Percentiles rank a stretch among this genome's conserved stretches.
Conservation (phyloP, 1,140 invertebrate species). For the Brachionus sp. region DNA sequence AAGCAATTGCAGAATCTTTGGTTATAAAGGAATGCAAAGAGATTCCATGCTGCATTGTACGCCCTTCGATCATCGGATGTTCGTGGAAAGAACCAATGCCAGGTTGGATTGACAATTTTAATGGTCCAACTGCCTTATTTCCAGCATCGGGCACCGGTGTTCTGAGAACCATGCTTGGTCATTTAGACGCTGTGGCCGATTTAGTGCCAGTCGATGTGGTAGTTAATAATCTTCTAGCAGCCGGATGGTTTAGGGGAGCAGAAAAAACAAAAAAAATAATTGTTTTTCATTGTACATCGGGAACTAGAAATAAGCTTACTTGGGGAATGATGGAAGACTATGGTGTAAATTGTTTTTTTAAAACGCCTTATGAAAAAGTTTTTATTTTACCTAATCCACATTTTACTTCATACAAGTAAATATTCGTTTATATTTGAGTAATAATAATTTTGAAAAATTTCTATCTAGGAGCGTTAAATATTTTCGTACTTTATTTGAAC, state of each 20-base stretch:
- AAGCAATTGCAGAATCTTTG: constrained; percentile 72
- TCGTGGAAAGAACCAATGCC: constrained; percentile 81
- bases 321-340: constrained; percentile 46
- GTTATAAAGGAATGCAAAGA: constrained; percentile 68
- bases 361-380: constrained; percentile 54
- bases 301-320: constrained; percentile 47
- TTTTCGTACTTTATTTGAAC: constrained; percentile 50
- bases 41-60: constrained; percentile 72
- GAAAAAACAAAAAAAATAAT: constrained; percentile 58
- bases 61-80: constrained; percentile 83
- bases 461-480: constrained; percentile 49
- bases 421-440: not conserved
- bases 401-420: constrained; percentile 49
- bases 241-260: constrained; percentile 71
- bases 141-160: constrained; percentile 70
- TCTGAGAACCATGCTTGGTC: constrained; percentile 75
- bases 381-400: constrained; percentile 55
- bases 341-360: constrained; percentile 51
- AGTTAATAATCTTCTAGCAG: constrained; percentile 76
- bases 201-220: constrained; percentile 91
- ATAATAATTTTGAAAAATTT: not conserved
- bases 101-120: constrained; percentile 59
- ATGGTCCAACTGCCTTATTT: constrained; percentile 54
- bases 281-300: constrained; percentile 47
- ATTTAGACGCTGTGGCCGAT: constrained; percentile 73